These are phyloP conservation scores for Neoniphon sammara DNA, from an alignment of 2,797 vertebrate species.

Conservation along the genomic window DNA sequence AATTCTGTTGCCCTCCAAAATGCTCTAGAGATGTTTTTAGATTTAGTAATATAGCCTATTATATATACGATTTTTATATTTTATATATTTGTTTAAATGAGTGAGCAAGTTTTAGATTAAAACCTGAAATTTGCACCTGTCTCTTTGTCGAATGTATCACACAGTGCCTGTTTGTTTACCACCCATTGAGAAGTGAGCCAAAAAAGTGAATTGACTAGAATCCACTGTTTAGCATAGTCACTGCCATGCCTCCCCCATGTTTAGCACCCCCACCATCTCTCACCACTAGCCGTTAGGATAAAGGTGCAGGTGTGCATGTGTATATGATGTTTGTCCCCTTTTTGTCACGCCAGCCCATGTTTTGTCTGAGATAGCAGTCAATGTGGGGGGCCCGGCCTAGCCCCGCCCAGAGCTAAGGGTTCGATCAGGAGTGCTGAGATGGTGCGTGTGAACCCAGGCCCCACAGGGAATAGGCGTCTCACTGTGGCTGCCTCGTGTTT, in stretches of 20 bases:
- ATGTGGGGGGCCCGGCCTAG: slow-evolving; percentile 65
- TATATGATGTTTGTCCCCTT: slow-evolving; percentile 56
- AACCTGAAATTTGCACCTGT: no score
- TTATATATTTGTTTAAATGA: no score
- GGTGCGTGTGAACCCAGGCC: slow-evolving; percentile 73
- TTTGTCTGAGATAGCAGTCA: slow-evolving; percentile 69
- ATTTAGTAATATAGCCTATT: no score
- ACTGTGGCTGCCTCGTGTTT: slow-evolving; percentile 61
- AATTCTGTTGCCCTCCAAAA: no score
- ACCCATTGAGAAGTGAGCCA: neutral
- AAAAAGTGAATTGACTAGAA: slow-evolving; percentile 2
- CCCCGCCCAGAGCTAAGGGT: slow-evolving; percentile 33
- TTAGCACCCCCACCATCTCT: slow-evolving; percentile 38
- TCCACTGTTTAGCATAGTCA: slow-evolving; percentile 4
- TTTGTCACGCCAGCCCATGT: slow-evolving; percentile 73
- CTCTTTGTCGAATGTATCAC: no score
- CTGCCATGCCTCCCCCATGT: slow-evolving; percentile 35
- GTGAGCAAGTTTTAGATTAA: no score
- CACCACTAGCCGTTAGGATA: slow-evolving; percentile 50
- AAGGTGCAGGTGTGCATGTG: slow-evolving; percentile 69
- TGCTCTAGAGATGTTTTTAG: no score
- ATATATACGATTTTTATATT: no score
- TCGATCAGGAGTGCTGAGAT: slow-evolving; percentile 40
- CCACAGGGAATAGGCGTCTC: slow-evolving; percentile 64
- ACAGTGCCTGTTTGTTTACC: neutral